phyloP scores from a whole-genome alignment of 2,113 vertebrate species.

The Cynoglossus semilaevis region DNA sequence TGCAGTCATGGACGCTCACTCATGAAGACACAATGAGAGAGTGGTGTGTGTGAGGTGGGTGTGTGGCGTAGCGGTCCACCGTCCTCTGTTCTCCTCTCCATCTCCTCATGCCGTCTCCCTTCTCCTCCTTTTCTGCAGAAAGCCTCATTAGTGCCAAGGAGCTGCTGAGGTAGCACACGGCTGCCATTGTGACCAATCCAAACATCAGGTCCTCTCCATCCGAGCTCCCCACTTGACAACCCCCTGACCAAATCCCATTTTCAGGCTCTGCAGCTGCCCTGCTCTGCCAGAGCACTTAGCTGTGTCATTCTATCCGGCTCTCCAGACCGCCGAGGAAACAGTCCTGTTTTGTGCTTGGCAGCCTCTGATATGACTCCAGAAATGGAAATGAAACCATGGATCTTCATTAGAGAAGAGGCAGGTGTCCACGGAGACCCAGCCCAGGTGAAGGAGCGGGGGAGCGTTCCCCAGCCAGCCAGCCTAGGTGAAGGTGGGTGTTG shows the following conservation, averaged over 20 bases:
- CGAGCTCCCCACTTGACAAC: conserved; percentile 72
- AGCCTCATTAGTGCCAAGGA: conserved; percentile 73
- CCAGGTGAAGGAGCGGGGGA: conserved; percentile 84
- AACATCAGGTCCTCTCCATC: conserved; percentile 77
- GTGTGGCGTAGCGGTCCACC: conserved; percentile 47
- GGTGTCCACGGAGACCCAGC: conserved; percentile 80
- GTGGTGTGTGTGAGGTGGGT: conserved; percentile 53
- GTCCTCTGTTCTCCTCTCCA: conserved; percentile 42
- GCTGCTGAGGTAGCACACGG: conserved; percentile 72
- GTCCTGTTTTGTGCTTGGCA: conserved; percentile 76
- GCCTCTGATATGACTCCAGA: conserved; percentile 82
- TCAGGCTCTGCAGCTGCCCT: conserved; percentile 80
- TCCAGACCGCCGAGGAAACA: conserved; percentile 73
- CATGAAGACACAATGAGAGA: conserved; percentile 49
- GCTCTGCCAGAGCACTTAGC: conserved; percentile 80
- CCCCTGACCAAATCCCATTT: conserved; percentile 74
- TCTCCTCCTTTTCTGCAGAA: conserved; percentile 61
- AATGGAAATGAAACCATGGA: conserved; percentile 84
- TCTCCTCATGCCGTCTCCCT: conserved; percentile 47
- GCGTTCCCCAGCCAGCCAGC: conserved; percentile 22
- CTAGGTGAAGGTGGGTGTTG: conserved; percentile 25
- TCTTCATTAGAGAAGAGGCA: conserved; percentile 91
- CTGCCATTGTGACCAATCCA: conserved; percentile 81
- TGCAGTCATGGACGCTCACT: conserved; percentile 33
- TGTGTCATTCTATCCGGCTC: conserved; percentile 82